Base-by-base conservation (phyloP, 1,140 invertebrate genomes). In the Zaprionus africanus region DNA sequence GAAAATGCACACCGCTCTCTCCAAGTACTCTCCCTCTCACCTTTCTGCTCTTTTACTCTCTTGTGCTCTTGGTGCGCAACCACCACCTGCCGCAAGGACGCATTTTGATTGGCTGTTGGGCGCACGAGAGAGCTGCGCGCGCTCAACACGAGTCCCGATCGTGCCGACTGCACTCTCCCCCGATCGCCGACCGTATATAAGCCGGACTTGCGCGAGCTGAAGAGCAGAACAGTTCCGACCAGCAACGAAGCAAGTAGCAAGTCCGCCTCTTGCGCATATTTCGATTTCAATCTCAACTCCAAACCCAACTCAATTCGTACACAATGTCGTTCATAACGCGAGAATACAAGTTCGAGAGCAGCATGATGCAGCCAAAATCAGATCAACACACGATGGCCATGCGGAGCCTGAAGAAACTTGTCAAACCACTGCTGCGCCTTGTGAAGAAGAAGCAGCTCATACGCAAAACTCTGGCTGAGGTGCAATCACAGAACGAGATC, bases 401-500 rank as follows among this genome's bases (percentile, higher is more conserved):
- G 82, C 84, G 81, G 57, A 92, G 93, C 87, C 88, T 95, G 76
- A 94, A 94, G 80, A 94, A 94, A 66, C 92, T 95, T 24, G 76
- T 95, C 82, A 92, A 92, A 76, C 92, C 92, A 53, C 77, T 93
- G 56, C 75, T 93, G 57, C 76, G 88, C 4, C 73, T 94, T 66
- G 94, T 95, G 62, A 94, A 94, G 91, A 95, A 93, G 85, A 92
- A 92, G 63, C 83, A 86, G 51, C 64, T 91, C 9, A 92, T 93
- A 34, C 93, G 93, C 51, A 94, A 93, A 66, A 87, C 81, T 19
- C 84, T 91, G 28, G 79, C 81, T 46, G 91, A 92, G 63, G 72
- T 90, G 34, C 86, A 91, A 65, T 76, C 79, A 36, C 90, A 92
- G 60, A 92, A 92, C 58, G 76, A 83, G 36, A 81, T 91, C 78